Evolutionary conservation across 2,797 vertebrate species (phyloP).

Genomic region (Cyclura pinguis): DNA sequence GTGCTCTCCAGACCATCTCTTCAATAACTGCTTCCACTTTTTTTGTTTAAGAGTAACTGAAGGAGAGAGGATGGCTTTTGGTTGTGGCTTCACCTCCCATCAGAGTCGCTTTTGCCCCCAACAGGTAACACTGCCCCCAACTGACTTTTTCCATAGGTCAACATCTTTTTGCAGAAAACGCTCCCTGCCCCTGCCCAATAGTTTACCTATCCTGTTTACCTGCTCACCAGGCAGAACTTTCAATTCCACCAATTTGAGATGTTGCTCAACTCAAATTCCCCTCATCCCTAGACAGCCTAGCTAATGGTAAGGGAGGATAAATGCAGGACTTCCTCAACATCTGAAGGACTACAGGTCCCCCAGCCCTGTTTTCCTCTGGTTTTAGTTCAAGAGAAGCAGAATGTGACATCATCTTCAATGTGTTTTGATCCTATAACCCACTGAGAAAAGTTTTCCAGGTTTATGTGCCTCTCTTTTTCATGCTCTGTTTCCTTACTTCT

Average conservation of each 20-base stretch:
- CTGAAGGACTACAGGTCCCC: too few species aligned
- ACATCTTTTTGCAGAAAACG: background rate
- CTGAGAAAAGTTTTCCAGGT: too few species aligned
- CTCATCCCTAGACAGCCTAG: too few species aligned
- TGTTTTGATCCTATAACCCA: too few species aligned
- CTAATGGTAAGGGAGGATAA: too few species aligned
- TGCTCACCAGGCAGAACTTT: background rate
- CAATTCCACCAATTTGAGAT: background rate
- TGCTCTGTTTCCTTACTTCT: too few species aligned
- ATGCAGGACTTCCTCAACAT: too few species aligned
- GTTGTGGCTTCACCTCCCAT: background rate
- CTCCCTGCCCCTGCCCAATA: background rate
- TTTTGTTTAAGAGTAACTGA: background rate
- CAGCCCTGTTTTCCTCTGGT: too few species aligned
- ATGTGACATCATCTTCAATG: too few species aligned
- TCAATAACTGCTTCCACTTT: background rate
- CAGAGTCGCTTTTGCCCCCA: background rate
- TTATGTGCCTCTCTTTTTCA: too few species aligned
- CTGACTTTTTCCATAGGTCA: background rate
- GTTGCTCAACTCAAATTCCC: too few species aligned
- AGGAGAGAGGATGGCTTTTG: background rate
- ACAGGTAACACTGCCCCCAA: background rate
- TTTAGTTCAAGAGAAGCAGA: too few species aligned
- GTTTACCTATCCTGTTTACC: background rate
- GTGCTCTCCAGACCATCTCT: background rate